Evolutionary conservation across 2,113 vertebrate species (phyloP).

Genomic region (Tyrannus savana): DNA sequence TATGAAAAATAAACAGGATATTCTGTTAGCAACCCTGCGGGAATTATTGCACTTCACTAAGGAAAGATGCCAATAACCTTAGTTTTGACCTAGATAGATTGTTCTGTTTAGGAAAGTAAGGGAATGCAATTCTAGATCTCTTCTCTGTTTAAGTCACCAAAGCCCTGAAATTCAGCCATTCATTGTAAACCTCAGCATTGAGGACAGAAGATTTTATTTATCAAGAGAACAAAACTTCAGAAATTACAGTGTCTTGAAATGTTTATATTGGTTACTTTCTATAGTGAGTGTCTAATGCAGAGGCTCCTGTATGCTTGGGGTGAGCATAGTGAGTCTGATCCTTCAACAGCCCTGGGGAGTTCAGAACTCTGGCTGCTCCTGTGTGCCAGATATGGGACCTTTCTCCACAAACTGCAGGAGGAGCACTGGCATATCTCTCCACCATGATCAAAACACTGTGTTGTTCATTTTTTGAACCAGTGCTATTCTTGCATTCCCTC

Average conservation of each 20-base stretch:
- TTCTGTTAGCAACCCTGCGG: constrained; percentile 56
- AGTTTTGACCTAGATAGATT: constrained; percentile 65
- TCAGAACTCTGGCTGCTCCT: not conserved
- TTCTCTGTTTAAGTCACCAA: not conserved
- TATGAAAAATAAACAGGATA: constrained; percentile 64
- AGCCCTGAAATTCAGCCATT: constrained; percentile 36
- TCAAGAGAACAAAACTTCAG: not conserved
- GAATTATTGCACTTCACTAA: constrained; percentile 56
- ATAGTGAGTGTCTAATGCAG: no score
- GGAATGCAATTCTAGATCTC: constrained; percentile 36
- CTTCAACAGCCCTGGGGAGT: not conserved
- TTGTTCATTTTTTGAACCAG: not conserved
- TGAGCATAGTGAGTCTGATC: not conserved
- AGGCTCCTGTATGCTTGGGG: not conserved
- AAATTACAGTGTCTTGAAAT: not conserved
- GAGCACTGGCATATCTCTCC: not conserved
- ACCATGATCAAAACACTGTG: not conserved
- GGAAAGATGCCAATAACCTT: constrained; percentile 67
- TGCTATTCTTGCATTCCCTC: not conserved
- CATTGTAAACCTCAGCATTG: not conserved
- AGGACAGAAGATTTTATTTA: not conserved
- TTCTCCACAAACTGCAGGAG: not conserved
- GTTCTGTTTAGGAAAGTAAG: constrained; percentile 42
- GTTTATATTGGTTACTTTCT: not conserved
- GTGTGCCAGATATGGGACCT: not conserved